phyloP scores from a whole-genome alignment of 2,888 invertebrate genomes.

The Ormyrus thymus region DNA sequence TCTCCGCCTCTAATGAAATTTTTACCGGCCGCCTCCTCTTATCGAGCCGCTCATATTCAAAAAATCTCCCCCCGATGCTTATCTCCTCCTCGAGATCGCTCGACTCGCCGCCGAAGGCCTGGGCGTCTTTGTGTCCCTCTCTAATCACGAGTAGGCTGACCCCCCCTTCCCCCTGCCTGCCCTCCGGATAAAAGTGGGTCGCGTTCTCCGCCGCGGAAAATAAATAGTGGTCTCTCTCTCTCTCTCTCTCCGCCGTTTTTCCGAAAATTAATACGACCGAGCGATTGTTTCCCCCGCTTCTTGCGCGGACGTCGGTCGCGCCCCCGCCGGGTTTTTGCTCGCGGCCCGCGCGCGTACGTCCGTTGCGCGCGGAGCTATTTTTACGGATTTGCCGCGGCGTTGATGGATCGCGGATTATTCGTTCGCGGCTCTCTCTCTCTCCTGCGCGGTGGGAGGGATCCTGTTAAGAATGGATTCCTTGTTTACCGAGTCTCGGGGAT shows the following conservation, averaged over 20 bases:
- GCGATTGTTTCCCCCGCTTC: neutral
- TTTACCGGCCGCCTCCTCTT: no score
- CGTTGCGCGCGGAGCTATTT: neutral
- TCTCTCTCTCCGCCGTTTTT: neutral
- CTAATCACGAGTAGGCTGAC: neutral
- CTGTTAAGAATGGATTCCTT: no score
- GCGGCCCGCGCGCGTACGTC: neutral
- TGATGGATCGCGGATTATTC: no score
- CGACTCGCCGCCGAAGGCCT: no score
- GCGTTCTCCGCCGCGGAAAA: neutral
- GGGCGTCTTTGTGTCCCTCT: neutral
- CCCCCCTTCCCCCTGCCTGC: neutral
- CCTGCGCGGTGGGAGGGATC: no score
- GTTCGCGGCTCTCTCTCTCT: no score
- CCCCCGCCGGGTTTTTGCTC: neutral
- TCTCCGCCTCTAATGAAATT: no score
- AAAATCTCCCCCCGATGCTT: no score
- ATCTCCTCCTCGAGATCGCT: no score
- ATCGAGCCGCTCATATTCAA: no score
- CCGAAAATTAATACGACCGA: neutral
- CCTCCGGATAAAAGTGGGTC: slow-evolving; percentile 40
- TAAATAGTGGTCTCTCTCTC: slow-evolving; percentile 44
- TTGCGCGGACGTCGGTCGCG: neutral
- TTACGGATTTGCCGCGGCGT: no score
- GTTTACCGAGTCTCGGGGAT: no score